phyloP scores from a whole-genome alignment of 2,797 vertebrate species.

The Bradypus variegatus region DNA sequence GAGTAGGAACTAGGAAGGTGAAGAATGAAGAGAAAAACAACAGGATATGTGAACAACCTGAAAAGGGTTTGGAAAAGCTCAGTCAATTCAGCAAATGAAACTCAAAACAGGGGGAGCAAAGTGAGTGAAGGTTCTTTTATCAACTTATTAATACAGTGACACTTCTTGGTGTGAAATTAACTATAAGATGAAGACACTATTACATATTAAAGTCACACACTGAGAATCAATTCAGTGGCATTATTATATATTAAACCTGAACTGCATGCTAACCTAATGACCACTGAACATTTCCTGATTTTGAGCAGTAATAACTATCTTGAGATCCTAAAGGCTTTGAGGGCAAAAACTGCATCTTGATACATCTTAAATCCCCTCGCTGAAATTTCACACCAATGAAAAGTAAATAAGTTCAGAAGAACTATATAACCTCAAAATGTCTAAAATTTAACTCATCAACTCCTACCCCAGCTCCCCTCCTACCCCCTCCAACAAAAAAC shows the following conservation, averaged over 20 bases:
- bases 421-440: neutral
- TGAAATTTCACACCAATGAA: neutral
- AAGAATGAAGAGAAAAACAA: neutral
- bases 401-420: constrained; percentile 8
- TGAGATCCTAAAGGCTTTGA: neutral
- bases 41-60: neutral
- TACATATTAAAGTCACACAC: neutral
- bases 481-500: neutral
- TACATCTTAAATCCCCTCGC: neutral
- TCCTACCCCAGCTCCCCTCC: no score
- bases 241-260: neutral
- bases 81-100: neutral
- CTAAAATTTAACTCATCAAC: neutral
- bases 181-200: neutral
- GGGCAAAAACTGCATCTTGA: neutral
- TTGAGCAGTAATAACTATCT: neutral
- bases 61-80: neutral
- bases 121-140: neutral
- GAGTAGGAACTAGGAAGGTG: neutral
- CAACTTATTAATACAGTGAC: neutral
- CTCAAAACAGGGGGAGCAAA: neutral
- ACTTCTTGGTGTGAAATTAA: neutral
- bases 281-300: neutral
- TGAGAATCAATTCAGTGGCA: constrained; percentile 5
- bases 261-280: neutral